A percentile compares a stretch with the other conserved stretches of the same genome.
These are phyloP conservation scores for Cyaniris semiargus DNA, from an alignment of 2,888 invertebrate genomes.

Conservation along the genomic window DNA sequence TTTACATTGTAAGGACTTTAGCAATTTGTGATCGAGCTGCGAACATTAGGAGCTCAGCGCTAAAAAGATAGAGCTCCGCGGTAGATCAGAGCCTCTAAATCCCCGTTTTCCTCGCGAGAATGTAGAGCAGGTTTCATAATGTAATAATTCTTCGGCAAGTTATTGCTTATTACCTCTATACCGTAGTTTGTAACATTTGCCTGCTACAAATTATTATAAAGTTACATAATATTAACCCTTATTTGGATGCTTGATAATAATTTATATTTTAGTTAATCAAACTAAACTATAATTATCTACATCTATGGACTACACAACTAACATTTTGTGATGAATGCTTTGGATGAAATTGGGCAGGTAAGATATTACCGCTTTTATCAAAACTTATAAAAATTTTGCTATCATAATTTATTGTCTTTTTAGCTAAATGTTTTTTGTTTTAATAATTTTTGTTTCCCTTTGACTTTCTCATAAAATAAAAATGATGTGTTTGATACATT, in stretches of 20 bases:
- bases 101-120: conserved; percentile 10
- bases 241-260: background rate
- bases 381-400: background rate
- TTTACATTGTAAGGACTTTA: background rate
- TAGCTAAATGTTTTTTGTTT: background rate
- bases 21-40: background rate
- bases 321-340: conserved; percentile 1
- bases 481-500: background rate
- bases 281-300: background rate
- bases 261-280: background rate
- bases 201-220: conserved; percentile 12
- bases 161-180: conserved; percentile 20
- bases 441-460: background rate
- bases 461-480: background rate
- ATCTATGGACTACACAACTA: conserved; percentile 1
- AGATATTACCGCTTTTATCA: background rate
- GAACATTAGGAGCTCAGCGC: background rate
- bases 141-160: conserved; percentile 10
- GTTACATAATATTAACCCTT: background rate
- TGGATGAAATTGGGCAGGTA: background rate
- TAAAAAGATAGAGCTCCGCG: background rate
- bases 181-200: conserved; percentile 6
- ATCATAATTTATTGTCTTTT: background rate
- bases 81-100: conserved; percentile 12
- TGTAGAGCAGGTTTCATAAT: background rate